Evolutionary conservation across 2,113 vertebrate species (phyloP).

Genomic region (Athene cunicularia): DNA sequence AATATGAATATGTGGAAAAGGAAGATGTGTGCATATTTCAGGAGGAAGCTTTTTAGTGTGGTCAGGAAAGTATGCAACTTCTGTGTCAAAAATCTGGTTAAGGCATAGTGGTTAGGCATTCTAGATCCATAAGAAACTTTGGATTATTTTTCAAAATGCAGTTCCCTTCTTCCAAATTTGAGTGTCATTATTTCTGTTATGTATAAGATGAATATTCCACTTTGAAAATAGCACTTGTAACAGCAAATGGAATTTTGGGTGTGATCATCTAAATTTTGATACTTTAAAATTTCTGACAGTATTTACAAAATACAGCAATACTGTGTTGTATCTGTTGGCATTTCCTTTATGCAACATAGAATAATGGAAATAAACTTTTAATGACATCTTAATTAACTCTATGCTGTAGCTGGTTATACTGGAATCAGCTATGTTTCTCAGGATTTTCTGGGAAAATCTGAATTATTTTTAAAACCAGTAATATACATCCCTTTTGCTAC

Average conservation of each 20-base stretch:
- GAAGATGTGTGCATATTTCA: neutral
- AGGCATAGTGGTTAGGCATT: neutral
- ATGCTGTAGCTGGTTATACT: neutral
- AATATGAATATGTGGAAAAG: neutral
- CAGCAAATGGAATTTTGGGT: neutral
- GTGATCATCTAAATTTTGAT: neutral
- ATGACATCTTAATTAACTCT: neutral
- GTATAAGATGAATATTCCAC: neutral
- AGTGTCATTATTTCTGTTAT: neutral
- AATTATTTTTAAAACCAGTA: neutral
- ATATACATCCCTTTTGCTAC: neutral
- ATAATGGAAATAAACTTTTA: neutral
- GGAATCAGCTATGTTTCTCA: neutral
- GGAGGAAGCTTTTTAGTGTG: neutral
- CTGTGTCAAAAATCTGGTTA: neutral
- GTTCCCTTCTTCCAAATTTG: neutral
- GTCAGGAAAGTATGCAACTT: neutral
- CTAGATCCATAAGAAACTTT: neutral
- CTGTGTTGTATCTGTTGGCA: neutral
- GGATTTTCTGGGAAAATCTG: neutral
- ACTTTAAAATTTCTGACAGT: neutral
- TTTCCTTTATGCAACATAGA: neutral
- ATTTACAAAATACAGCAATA: neutral
- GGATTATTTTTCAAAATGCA: neutral
- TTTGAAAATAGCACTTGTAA: neutral